These are phyloP conservation scores for Cancer borealis DNA, from an alignment of 2,888 invertebrate species.

Conservation along the genomic window DNA sequence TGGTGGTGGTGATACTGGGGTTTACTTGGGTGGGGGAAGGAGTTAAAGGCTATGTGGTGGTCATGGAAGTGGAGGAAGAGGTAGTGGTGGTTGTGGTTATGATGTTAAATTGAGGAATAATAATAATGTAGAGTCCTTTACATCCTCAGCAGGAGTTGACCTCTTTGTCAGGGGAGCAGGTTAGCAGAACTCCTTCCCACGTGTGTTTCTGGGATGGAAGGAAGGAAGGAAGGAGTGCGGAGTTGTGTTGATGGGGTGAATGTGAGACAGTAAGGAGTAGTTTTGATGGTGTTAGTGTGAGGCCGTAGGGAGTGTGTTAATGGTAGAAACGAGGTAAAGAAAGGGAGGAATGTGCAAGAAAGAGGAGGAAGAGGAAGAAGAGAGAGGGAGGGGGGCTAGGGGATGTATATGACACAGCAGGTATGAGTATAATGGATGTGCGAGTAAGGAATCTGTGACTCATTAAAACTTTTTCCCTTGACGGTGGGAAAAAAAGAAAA, in stretches of 20 bases:
- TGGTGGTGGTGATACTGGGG: not conserved
- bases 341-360: not conserved
- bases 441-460: too few species aligned
- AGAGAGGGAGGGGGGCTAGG: not conserved
- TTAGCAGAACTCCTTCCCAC: too few species aligned
- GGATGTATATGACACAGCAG: not conserved
- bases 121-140: not conserved
- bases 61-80: not conserved
- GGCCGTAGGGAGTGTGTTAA: too few species aligned
- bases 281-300: too few species aligned
- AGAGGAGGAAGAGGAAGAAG: not conserved
- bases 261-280: too few species aligned
- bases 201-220: not conserved
- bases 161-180: not conserved
- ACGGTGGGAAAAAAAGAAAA: not conserved
- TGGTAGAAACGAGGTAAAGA: too few species aligned
- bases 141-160: not conserved
- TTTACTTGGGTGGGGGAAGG: too few species aligned
- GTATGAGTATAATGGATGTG: too few species aligned
- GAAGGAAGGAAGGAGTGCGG: not conserved
- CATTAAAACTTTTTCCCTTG: too few species aligned
- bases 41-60: not conserved
- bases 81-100: not conserved
- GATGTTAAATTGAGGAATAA: conserved; percentile 1
- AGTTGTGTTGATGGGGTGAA: too few species aligned